Evolutionary conservation across 2,113 vertebrate genomes (phyloP).

Genomic region (Poecilia latipinna): DNA sequence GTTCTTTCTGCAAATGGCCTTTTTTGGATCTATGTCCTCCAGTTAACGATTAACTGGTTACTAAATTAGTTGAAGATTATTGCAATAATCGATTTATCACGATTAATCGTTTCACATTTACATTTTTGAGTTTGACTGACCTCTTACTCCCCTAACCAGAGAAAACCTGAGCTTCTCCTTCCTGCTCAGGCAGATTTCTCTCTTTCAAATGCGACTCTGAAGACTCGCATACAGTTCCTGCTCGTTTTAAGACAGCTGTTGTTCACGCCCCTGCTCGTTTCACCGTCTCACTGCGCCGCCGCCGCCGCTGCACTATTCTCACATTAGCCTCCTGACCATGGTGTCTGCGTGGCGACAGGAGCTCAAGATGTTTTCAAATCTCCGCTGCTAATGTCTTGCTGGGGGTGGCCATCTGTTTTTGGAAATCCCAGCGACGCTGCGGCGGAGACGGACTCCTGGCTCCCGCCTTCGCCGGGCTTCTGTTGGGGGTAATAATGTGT

Average conservation of each 20-base stretch:
- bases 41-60: too few relatives aligned
- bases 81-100: too few relatives aligned
- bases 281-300: conserved; percentile 3
- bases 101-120: neutral
- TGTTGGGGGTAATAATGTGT: conserved; percentile 71
- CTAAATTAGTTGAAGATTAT: too few relatives aligned
- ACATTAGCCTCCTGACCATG: conserved; percentile 67
- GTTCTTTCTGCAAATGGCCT: too few relatives aligned
- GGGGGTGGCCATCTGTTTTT: conserved; percentile 80
- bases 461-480: conserved; percentile 50
- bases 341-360: conserved; percentile 60
- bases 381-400: conserved; percentile 78
- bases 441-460: conserved; percentile 59
- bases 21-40: too few relatives aligned
- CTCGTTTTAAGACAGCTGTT: conserved; percentile 7
- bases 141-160: neutral
- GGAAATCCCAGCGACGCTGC: conserved; percentile 68
- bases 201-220: neutral
- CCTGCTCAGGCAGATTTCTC: neutral
- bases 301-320: conserved; percentile 34
- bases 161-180: neutral
- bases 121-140: neutral
- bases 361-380: conserved; percentile 81
- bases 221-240: conserved; percentile 4
- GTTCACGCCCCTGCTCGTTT: conserved; percentile 12